Evolutionary conservation across 2,113 vertebrate species (phyloP), one percentile per base, ranked within the genome.

Genomic region (Dipodomys spectabilis): DNA sequence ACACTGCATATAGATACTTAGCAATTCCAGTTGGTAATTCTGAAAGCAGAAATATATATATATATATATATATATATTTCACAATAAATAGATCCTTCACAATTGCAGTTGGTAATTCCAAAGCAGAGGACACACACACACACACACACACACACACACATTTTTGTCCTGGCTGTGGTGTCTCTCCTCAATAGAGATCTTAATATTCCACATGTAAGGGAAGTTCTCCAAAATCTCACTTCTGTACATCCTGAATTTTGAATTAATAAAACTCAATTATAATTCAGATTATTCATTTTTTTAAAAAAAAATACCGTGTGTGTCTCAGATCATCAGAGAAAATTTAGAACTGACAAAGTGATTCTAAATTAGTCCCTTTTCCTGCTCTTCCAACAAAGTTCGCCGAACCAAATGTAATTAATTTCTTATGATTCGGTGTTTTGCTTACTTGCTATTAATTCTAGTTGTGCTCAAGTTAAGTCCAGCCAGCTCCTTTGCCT

Each of bases 381-480:
- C 8, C 94, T 93, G 82, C 92, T 95, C 91, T 92, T 96, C 62
- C 73, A 97, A 57, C 53, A 64, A 95, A 92, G 74, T 94, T 97
- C 82, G 89, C 81, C 65, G 94, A 97, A 96, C 92, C 90, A 94
- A 95, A 95, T 94, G 90, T 77, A 95, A 96, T 97, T 97, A 86
- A 97, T 98, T 25, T 62, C 39, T 96, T 91, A 94, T 89, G 87
- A 95, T 92, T 85, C 91, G 82, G 90, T 39, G 79, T 84, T 96
- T 94, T 94, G 96, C 94, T 91, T 75, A 80, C 73, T 88, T 95
- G 88, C 84, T 77, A 32, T 94, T 86, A 44, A 80, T 95, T 87
- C 96, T 93, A 95, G 91, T 85, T 86, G 28, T 67, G 53, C 68
- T 18, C 35, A 25, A 18, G 6, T 7, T 1, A 23, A 35, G 60